Conservation (phyloP, 2,888 invertebrate species). For the Euplexia lucipara region DNA sequence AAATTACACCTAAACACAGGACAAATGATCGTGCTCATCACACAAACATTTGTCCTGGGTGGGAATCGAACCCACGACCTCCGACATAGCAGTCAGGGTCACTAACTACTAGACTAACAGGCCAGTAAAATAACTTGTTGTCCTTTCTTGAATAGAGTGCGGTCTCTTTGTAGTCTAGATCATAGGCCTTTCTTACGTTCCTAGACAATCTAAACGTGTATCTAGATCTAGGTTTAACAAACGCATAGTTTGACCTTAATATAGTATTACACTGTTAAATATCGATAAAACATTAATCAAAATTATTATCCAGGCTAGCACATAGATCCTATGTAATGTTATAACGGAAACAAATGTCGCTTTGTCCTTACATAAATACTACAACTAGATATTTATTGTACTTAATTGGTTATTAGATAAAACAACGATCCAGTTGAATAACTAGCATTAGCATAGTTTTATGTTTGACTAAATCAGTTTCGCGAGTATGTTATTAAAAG, state of each 20-base stretch:
- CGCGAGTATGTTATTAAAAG: too few species aligned
- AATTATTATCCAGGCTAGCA: constrained; percentile 12
- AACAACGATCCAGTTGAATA: constrained; percentile 13
- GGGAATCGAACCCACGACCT: too few species aligned
- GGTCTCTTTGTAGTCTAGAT: constrained; percentile 16
- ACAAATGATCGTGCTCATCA: too few species aligned
- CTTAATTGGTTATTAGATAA: constrained; percentile 32
- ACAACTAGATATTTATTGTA: constrained; percentile 27
- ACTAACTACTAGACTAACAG: too few species aligned
- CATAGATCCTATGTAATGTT: constrained; percentile 27
- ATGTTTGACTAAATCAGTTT: too few species aligned
- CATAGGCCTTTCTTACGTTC: constrained; percentile 13
- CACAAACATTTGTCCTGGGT: too few species aligned
- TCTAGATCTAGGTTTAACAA: not conserved
- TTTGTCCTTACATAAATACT: constrained; percentile 34
- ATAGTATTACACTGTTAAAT: not conserved
- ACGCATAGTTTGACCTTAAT: not conserved
- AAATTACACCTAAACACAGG: too few species aligned
- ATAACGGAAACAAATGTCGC: constrained; percentile 36
- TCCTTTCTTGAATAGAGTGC: too few species aligned
- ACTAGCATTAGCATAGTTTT: not conserved
- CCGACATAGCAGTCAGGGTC: too few species aligned
- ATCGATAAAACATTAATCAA: constrained; percentile 14
- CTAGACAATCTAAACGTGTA: not conserved
- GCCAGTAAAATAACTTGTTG: too few species aligned